Percentiles rank a stretch among this genome's conserved stretches.
Conservation (phyloP, 2,888 invertebrate genomes). For the Criorhina ranunculi region DNA sequence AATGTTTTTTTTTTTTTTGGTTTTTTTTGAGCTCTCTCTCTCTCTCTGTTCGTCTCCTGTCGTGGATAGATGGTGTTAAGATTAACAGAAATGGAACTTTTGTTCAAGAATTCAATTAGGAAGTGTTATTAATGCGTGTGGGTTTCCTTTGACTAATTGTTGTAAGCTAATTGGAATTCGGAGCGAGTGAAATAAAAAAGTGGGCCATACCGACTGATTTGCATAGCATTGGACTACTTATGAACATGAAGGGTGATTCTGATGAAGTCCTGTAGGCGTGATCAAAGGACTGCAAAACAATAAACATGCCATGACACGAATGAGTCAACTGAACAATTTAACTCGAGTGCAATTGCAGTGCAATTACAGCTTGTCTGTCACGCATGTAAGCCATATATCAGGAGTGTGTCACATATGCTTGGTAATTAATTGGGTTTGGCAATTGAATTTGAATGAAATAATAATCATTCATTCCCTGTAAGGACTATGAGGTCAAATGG, state of each 20-base stretch:
- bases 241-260: neutral
- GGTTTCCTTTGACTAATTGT: slow-evolving; percentile 1
- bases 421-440: neutral
- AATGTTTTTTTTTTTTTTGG: neutral
- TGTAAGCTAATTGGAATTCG: slow-evolving; percentile 1
- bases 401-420: slow-evolving; percentile 1
- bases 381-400: slow-evolving; percentile 19
- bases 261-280: neutral
- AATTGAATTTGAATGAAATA: slow-evolving; percentile 2
- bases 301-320: slow-evolving; percentile 4
- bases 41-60: neutral
- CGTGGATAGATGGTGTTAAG: slow-evolving; percentile 33
- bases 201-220: neutral
- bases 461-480: neutral
- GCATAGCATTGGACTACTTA: slow-evolving; percentile 3
- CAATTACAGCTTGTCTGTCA: slow-evolving; percentile 41
- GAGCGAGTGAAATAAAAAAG: neutral
- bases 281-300: neutral
- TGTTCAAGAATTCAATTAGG: slow-evolving; percentile 19
- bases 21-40: neutral
- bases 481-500: neutral
- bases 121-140: slow-evolving; percentile 6
- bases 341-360: slow-evolving; percentile 36
- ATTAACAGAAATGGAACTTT: slow-evolving; percentile 8
- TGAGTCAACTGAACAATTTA: slow-evolving; percentile 10